Evolutionary conservation across 2,797 vertebrate species (phyloP).

Genomic region (Stomatorhinus walkeri): DNA sequence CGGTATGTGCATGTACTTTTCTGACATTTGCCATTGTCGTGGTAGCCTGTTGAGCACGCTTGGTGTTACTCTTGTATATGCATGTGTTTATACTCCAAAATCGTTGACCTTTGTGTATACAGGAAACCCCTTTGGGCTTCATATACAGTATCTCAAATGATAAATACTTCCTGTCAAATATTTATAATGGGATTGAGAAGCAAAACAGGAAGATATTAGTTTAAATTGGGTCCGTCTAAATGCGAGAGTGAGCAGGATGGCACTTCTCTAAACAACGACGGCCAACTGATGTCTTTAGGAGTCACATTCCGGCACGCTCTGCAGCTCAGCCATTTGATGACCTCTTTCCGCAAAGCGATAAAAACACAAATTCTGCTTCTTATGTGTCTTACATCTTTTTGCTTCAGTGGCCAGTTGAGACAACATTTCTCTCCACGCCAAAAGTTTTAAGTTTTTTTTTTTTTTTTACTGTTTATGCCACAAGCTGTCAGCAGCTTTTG

Average conservation of each 20-base stretch:
- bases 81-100: constrained; percentile 57
- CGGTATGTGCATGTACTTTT: not conserved
- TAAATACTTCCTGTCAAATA: constrained; percentile 71
- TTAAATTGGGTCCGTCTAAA: constrained; percentile 60
- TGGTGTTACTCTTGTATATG: constrained; percentile 40
- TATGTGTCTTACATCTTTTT: not conserved
- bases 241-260: constrained; percentile 42
- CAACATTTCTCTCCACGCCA: not conserved
- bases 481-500: not conserved
- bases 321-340: not conserved
- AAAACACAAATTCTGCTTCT: not conserved
- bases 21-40: constrained; percentile 27
- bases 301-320: not conserved
- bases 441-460: not conserved
- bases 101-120: constrained; percentile 63
- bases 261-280: constrained; percentile 3
- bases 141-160: constrained; percentile 64
- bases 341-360: not conserved
- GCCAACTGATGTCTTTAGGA: constrained; percentile 7
- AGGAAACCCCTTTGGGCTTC: constrained; percentile 62
- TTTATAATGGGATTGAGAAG: constrained; percentile 65
- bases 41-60: constrained; percentile 38
- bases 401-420: not conserved
- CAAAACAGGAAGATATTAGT: constrained; percentile 63
- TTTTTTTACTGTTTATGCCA: not conserved